Percentiles rank a stretch among this genome's conserved stretches.
phyloP scores from a whole-genome alignment of 37 sponge, comb jelly and placozoan genomes.

The Eunapius fragilis region DNA sequence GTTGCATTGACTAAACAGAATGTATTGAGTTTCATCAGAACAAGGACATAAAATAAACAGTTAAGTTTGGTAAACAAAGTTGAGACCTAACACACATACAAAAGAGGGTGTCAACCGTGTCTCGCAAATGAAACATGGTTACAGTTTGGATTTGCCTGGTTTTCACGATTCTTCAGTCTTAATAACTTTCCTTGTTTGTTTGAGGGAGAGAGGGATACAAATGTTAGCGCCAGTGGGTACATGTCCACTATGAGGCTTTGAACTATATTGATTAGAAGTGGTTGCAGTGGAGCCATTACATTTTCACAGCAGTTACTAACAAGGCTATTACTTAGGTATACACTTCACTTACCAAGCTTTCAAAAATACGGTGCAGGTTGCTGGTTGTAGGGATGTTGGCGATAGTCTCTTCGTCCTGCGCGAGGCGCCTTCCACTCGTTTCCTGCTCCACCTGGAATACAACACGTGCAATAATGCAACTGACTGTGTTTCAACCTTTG shows the following conservation, averaged over 20 bases:
- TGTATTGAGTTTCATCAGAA: not conserved
- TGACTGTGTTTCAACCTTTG: not conserved
- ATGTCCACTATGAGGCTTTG: not conserved
- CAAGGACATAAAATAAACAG: not conserved
- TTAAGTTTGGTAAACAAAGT: not conserved
- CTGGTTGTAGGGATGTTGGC: constrained; percentile 55
- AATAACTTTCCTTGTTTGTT: not conserved
- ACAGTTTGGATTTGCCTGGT: not conserved
- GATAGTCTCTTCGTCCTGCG: constrained; percentile 14
- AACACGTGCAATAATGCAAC: not conserved
- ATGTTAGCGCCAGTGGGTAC: not conserved
- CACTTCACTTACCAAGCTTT: not conserved
- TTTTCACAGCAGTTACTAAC: not conserved
- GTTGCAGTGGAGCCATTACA: not conserved
- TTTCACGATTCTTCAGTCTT: not conserved
- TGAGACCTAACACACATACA: not conserved
- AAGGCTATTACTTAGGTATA: not conserved
- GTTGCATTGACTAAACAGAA: not conserved
- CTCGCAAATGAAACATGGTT: not conserved
- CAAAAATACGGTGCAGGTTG: constrained; percentile 7
- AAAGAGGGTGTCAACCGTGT: not conserved
- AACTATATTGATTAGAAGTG: not conserved
- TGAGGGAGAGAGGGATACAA: not conserved
- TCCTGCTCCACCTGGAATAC: not conserved
- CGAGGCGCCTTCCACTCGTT: constrained; percentile 27